Base-by-base conservation (phyloP, 1,140 invertebrate genomes). In the Anastrepha obliqua region DNA sequence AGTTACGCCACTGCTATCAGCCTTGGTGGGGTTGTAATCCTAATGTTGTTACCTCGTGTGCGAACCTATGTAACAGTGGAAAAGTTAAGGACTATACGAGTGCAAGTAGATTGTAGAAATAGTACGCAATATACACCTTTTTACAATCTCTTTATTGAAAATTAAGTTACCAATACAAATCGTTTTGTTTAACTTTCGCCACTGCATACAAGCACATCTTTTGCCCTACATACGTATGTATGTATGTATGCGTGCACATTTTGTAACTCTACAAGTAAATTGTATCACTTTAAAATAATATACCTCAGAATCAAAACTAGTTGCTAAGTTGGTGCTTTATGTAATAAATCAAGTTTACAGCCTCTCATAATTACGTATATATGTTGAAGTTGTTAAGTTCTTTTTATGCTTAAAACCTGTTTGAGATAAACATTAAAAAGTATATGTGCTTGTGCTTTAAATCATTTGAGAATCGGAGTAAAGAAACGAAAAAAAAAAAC, bases 101-200 rank as follows among this genome's bases (percentile, higher is more conserved):
- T 29, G 29, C 29, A 29, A 29, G 29, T 29, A 64, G 20, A 64
- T 64, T 20, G n/a, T 8, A 20, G 62, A 64, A 64, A 64, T n/a
- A 62, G 20, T 64, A 64, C 62, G 17, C 62, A 62, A n/a, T 64
- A 64, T n/a, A 64, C n/a, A 64, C 62, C 20, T 64, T 64, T 60
- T n/a, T n/a, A 2, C 20, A 17, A 20, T 64, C 0, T 64, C 5
- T 64, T 64, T 64, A 64, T 64, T 64, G 62, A 64, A 20, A 64
- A 17, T 64, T 64, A 64, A 64, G 20, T 17, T 64, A 64, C 62
- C n/a, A 17, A 64, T 29, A 20, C 62, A 64, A 64, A 64, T 20
- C 2, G 17, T 64, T 64, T 62, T 64, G 29, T 29, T 29, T 29
- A 29, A 29, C 29, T 29, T 29, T 29, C 29, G 29, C 29, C 29